A percentile compares a stretch with the other conserved stretches of the same genome.
phyloP scores from a whole-genome alignment of 2,113 vertebrate species.

The Herpetotheres cachinnans region DNA sequence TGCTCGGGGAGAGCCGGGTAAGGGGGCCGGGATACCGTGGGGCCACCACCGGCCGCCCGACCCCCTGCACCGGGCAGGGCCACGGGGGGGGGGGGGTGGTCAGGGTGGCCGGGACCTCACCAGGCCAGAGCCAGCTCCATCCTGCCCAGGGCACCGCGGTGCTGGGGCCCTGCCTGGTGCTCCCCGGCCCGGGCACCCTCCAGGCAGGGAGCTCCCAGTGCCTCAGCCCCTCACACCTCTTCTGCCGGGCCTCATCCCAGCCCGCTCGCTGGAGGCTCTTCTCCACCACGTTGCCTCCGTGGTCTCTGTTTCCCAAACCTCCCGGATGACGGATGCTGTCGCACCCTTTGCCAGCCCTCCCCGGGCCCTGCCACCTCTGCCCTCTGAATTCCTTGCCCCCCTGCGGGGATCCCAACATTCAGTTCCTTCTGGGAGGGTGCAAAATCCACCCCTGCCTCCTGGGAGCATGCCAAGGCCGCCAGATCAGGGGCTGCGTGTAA shows the following conservation, averaged over 20 bases:
- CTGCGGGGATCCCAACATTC: rapidly evolving
- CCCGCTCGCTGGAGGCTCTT: not conserved
- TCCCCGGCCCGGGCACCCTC: not conserved
- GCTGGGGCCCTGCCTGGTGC: not conserved
- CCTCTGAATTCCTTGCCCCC: no score
- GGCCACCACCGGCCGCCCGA: not conserved
- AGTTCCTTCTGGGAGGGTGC: not conserved
- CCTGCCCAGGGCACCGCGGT: not conserved
- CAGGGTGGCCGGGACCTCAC: no score
- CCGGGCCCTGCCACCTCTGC: not conserved
- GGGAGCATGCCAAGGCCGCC: not conserved
- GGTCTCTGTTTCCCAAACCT: not conserved
- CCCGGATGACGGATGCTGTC: rapidly evolving
- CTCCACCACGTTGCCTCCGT: rapidly evolving
- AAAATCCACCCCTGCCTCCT: no score
- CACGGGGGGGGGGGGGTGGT: no score
- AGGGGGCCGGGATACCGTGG: not conserved
- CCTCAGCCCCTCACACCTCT: no score
- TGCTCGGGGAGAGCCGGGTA: slow-evolving; percentile 75
- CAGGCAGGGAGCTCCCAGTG: not conserved
- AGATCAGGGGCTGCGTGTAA: not conserved
- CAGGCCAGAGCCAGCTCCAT: not conserved
- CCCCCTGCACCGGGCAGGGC: no score
- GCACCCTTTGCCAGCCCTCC: no score
- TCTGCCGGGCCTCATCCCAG: not conserved